Evolutionary conservation across 1,140 invertebrate genomes (phyloP).

Genomic region (Tetramorium parvispinum): DNA sequence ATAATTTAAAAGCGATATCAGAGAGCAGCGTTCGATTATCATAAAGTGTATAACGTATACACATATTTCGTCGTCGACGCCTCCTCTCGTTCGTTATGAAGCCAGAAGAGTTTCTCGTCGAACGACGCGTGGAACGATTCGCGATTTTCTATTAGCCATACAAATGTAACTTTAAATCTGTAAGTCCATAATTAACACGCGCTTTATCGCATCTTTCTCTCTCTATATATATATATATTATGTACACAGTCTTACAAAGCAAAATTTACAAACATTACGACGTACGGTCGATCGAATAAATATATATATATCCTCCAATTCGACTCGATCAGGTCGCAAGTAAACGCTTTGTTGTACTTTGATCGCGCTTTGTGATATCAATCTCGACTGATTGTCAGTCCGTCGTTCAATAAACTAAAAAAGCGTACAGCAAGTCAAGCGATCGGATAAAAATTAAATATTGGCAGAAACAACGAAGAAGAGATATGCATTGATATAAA

Average conservation of each 20-base stretch:
- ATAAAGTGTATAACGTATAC: slow-evolving; percentile 18
- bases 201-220: slow-evolving; percentile 77
- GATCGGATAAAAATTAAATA: neutral
- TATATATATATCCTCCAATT: slow-evolving; percentile 59
- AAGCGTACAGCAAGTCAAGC: neutral
- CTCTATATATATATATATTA: slow-evolving; percentile 78
- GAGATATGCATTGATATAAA: neutral
- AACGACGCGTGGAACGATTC: slow-evolving; percentile 20
- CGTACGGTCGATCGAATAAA: slow-evolving; percentile 82
- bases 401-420: neutral
- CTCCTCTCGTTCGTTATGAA: neutral
- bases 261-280: slow-evolving; percentile 85
- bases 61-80: neutral
- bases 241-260: slow-evolving; percentile 85
- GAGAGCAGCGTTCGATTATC: slow-evolving; percentile 35
- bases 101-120: neutral
- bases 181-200: slow-evolving; percentile 74
- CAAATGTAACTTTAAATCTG: slow-evolving; percentile 60
- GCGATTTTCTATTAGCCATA: slow-evolving; percentile 53
- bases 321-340: slow-evolving; percentile 46
- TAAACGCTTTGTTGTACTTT: slow-evolving; percentile 16
- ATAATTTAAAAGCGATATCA: slow-evolving; percentile 64
- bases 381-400: neutral
- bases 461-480: neutral
- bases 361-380: slow-evolving; percentile 29